Conservation (phyloP, 2,113 vertebrate genomes). For the Zootoca vivipara region DNA sequence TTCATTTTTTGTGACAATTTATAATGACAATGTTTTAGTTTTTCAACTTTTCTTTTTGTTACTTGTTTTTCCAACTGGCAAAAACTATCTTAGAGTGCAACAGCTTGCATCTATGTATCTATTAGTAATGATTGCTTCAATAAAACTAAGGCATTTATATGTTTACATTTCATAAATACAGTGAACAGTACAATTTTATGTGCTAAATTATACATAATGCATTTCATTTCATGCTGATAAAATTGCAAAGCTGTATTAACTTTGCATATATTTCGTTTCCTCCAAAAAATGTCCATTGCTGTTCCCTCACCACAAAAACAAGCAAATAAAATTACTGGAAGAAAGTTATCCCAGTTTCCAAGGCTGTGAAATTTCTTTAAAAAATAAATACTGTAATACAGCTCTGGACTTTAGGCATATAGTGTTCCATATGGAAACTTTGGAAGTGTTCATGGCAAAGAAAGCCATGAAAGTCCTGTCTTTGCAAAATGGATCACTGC, state of each 20-base stretch:
- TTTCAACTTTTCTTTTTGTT: not conserved
- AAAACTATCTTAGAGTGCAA: not conserved
- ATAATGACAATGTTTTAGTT: not conserved
- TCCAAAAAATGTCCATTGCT: not conserved
- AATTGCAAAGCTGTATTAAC: not conserved
- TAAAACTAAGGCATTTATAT: not conserved
- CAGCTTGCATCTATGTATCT: not conserved
- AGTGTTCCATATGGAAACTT: not conserved
- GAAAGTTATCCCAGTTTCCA: not conserved
- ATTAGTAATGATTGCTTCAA: not conserved
- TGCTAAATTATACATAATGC: not conserved
- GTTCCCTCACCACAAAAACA: not conserved
- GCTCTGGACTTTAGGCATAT: not conserved
- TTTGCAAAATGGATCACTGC: conserved; percentile 31
- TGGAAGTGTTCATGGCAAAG: not conserved
- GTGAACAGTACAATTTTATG: not conserved
- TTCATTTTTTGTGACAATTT: not conserved
- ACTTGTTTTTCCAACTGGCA: not conserved
- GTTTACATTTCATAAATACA: not conserved
- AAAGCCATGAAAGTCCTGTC: conserved; percentile 8
- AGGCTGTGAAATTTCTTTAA: not conserved
- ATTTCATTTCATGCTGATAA: not conserved
- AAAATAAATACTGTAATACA: not conserved
- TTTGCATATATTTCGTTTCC: not conserved
- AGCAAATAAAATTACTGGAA: not conserved